phyloP scores from a whole-genome alignment of 2,888 invertebrate species.

The Agrochola macilenta region DNA sequence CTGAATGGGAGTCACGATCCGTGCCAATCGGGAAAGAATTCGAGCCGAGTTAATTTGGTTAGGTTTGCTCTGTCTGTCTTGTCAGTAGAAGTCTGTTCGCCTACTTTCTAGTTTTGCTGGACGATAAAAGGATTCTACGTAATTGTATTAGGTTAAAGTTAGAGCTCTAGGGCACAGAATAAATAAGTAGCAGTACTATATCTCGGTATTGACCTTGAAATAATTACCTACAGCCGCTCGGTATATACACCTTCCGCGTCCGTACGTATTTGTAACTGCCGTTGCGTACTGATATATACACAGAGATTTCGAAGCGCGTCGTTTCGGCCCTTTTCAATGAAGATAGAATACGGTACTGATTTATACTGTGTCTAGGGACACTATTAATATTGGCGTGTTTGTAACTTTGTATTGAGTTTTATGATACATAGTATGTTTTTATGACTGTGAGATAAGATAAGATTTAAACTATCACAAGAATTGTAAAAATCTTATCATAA shows the following conservation, averaged over 20 bases:
- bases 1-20: slow-evolving; percentile 55
- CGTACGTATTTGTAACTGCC: no score
- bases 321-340: no score
- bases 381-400: not conserved
- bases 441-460: slow-evolving; percentile 39
- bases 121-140: slow-evolving; percentile 12
- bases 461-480: slow-evolving; percentile 14
- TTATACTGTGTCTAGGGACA: no score
- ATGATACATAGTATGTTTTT: slow-evolving; percentile 20
- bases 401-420: slow-evolving; percentile 16
- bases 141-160: slow-evolving; percentile 18
- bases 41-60: slow-evolving; percentile 19
- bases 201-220: no score
- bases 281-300: no score
- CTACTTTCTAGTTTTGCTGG: slow-evolving; percentile 38
- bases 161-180: not conserved
- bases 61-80: slow-evolving; percentile 21
- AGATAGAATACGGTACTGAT: no score
- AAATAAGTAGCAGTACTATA: no score
- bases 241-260: no score
- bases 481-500: slow-evolving; percentile 52
- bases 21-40: slow-evolving; percentile 35
- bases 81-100: not conserved
- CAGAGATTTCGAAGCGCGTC: no score
- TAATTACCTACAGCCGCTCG: no score